phyloP scores from a whole-genome alignment of 2,113 vertebrate genomes.

The Indicator maculatus region DNA sequence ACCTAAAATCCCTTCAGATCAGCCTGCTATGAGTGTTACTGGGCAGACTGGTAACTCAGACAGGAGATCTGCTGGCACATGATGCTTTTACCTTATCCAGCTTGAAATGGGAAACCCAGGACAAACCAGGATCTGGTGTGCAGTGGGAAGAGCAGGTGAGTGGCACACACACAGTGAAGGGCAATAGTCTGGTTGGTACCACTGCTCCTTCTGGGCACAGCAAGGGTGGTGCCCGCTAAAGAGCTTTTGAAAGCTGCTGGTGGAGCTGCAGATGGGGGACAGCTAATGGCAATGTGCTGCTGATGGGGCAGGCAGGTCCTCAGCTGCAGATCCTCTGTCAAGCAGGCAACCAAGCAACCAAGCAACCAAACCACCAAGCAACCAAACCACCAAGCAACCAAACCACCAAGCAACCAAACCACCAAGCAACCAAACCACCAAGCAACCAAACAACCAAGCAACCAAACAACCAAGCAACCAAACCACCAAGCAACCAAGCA shows the following conservation, averaged over 20 bases:
- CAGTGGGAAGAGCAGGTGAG: not conserved
- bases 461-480: too few species aligned
- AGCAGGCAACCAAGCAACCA: too few species aligned
- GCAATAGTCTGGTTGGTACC: not conserved
- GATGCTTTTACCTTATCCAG: rapidly evolving
- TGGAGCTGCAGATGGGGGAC: not conserved
- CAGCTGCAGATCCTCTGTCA: too few species aligned
- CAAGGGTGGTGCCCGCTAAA: rapidly evolving
- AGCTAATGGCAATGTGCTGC: not conserved
- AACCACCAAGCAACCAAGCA: too few species aligned
- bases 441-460: too few species aligned
- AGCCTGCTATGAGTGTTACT: too few species aligned
- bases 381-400: too few species aligned
- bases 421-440: too few species aligned
- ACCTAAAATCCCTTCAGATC: too few species aligned
- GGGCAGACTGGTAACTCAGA: not conserved
- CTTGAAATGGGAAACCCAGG: not conserved
- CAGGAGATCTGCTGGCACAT: not conserved
- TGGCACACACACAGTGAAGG: not conserved
- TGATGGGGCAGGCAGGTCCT: too few species aligned
- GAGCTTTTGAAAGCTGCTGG: not conserved
- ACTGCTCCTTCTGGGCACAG: not conserved
- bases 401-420: too few species aligned
- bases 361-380: too few species aligned
- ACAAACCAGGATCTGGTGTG: rapidly evolving